Evolutionary conservation across 2,888 invertebrate genomes (phyloP).

Genomic region (Pristionchus fissidentatus): DNA sequence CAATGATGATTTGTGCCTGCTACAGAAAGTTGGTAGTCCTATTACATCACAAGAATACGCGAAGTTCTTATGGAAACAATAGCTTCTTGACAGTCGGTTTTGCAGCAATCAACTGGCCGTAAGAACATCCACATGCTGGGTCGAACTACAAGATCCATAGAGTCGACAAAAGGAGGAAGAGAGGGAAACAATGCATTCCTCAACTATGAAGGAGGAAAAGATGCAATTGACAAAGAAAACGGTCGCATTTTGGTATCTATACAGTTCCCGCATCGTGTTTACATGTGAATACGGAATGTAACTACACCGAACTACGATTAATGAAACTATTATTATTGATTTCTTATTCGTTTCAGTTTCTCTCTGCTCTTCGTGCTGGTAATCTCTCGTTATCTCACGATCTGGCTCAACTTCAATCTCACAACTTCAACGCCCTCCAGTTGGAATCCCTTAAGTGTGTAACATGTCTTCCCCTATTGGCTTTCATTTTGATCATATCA

Average conservation of each 20-base stretch:
- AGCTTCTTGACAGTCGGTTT: too few species aligned
- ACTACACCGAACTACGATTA: too few species aligned
- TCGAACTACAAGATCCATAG: slow-evolving; percentile 76
- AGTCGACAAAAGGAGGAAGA: slow-evolving; percentile 76
- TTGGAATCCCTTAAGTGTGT: slow-evolving; percentile 38
- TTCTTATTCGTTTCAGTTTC: not conserved
- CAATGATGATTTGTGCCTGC: too few species aligned
- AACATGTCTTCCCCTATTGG: too few species aligned
- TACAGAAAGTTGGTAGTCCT: too few species aligned
- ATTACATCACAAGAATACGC: too few species aligned
- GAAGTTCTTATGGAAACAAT: too few species aligned
- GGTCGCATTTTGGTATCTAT: too few species aligned
- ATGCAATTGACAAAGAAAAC: too few species aligned
- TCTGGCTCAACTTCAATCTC: slow-evolving; percentile 32
- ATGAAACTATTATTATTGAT: too few species aligned
- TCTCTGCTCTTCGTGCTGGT: not conserved
- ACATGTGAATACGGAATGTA: too few species aligned
- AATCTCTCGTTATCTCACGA: not conserved
- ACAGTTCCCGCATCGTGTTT: too few species aligned
- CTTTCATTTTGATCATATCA: not conserved
- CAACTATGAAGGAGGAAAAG: slow-evolving; percentile 61
- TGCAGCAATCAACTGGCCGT: slow-evolving; percentile 72
- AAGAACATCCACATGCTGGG: slow-evolving; percentile 75
- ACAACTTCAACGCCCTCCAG: slow-evolving; percentile 76
- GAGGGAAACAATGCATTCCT: slow-evolving; percentile 79